Percentiles rank a stretch among this genome's conserved stretches.
phyloP scores from a whole-genome alignment of 2,113 vertebrate species.

The Danionella cerebrum region DNA sequence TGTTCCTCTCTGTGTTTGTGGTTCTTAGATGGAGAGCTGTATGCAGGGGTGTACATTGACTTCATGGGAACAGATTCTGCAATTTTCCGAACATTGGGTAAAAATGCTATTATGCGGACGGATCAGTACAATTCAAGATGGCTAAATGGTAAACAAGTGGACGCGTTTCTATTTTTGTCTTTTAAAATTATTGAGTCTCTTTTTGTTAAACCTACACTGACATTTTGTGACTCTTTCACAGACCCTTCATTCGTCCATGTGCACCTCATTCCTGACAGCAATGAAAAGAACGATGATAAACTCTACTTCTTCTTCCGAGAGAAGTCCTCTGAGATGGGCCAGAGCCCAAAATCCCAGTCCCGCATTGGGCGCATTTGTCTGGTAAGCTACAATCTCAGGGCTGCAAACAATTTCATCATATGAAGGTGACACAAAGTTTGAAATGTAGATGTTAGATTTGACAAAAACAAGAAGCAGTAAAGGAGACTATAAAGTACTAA shows the following conservation, averaged over 20 bases:
- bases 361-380: conserved; percentile 95
- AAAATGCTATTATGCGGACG: conserved; percentile 93
- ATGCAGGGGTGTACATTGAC: conserved; percentile 93
- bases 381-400: conserved; percentile 60
- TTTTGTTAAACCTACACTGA: neutral
- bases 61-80: conserved; percentile 98
- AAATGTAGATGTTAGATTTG: no score
- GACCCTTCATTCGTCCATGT: conserved; percentile 88
- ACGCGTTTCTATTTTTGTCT: neutral
- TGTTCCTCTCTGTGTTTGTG: conserved; percentile 19
- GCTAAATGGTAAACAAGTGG: conserved; percentile 78
- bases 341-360: conserved; percentile 85
- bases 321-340: conserved; percentile 84
- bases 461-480: no score
- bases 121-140: conserved; percentile 99
- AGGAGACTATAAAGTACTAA: no score
- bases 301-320: conserved; percentile 99
- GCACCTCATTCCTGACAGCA: conserved; percentile 93
- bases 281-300: conserved; percentile 92
- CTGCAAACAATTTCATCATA: neutral
- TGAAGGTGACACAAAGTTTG: neutral
- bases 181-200: neutral
- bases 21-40: conserved; percentile 87
- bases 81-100: conserved; percentile 93
- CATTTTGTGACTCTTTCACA: conserved; percentile 46